Base-by-base conservation (phyloP, 2,797 vertebrate species). In the Epinephelus malabaricus region DNA sequence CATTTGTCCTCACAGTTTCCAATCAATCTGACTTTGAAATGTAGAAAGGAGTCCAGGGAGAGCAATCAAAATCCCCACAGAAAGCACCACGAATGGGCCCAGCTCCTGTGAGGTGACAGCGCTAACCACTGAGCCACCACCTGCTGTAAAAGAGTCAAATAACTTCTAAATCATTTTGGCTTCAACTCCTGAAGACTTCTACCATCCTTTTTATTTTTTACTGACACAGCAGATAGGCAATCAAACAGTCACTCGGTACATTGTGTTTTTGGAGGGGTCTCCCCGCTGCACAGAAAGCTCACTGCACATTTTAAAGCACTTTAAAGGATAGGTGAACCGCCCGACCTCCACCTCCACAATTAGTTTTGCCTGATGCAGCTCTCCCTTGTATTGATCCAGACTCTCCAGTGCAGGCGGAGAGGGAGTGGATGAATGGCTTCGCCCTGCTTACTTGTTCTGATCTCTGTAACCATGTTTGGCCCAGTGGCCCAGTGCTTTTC, bases 311-410 rank as follows among this genome's bases (percentile, higher is more conserved):
- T 84, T 71, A 67, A 87, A 90, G 73, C 84, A 83, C 81, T 92
- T 86, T 82, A 89, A 92, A 92, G 78, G 88, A 87, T 64, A 84
- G 84, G 77, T 63, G 77, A 87, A 84, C 77, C 53, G 75, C 76
- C 81, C 2, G 80, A 92, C 87, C 88, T 88, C 78, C 83, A 88
- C 87, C 90, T 86, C 79, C 65, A 71, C 86, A 88, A 92, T 95
- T 92, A 89, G 91, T 92, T 94, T 92, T 86, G 79, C 82, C 80
- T 92, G 91, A 92, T 90, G 86, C 84, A 80, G 87, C 91, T 65
- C 86, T 87, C 83, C 38, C 55, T 71, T 0, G 66, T 92, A 94
- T 93, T 67, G 92, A 94, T 93, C 89, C 66, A 34, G 51, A 30
- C 72, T 76, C 56, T 70, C 21, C 14, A 61, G 81, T 19, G 67